These are phyloP conservation scores for Anastrepha ludens DNA, from an alignment of 1,140 invertebrate genomes.

Conservation along the genomic window DNA sequence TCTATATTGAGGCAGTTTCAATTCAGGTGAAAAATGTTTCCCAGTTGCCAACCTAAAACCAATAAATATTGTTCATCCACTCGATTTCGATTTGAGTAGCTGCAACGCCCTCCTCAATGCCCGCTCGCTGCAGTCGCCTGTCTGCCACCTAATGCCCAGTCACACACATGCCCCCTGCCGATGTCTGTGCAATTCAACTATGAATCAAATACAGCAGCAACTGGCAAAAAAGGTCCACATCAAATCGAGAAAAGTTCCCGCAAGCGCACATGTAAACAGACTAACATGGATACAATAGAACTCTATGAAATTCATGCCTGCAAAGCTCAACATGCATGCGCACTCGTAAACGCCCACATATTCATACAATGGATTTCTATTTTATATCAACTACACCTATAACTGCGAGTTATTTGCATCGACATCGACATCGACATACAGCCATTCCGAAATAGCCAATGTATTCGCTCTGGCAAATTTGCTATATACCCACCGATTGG, in stretches of 20 bases:
- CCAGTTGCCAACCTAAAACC: conserved; percentile 42
- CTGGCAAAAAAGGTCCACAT: conserved; percentile 4
- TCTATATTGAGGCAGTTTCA: not conserved
- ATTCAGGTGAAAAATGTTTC: conserved; percentile 46
- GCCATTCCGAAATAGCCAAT: not conserved
- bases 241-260: conserved; percentile 14
- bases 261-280: conserved; percentile 24
- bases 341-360: not conserved
- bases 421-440: not conserved
- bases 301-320: not conserved
- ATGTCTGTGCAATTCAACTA: not conserved
- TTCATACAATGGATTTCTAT: not conserved
- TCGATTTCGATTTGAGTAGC: conserved; percentile 51
- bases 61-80: conserved; percentile 55
- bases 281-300: not conserved
- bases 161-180: not conserved
- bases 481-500: not conserved
- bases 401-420: conserved; percentile 1
- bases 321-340: not conserved
- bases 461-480: not conserved
- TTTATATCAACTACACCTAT: not conserved
- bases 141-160: not conserved
- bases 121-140: not conserved
- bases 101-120: not conserved
- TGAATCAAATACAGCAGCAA: conserved; percentile 21